Base-by-base conservation (phyloP, 1,140 invertebrate genomes). In the Cydia fagiglandana region DNA sequence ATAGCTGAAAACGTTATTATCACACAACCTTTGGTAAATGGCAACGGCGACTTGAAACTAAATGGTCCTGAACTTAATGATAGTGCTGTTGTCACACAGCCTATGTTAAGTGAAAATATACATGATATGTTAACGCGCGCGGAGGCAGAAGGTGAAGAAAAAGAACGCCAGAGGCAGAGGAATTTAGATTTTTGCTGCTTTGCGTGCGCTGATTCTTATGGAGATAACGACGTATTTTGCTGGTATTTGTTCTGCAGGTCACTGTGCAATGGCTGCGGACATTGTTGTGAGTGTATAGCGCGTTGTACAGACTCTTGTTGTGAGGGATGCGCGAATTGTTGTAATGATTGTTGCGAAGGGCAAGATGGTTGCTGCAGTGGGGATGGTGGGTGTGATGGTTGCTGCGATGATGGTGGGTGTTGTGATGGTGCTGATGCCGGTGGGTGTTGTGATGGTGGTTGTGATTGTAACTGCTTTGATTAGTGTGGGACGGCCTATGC, bases 221-320 rank as follows among this genome's bases (percentile, higher is more conserved):
- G 10, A 45, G 64, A 64, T 53, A 30, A 53, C 5, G 74, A 75
- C 20, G 12, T 5, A 13, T 64, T 28, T 13, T 75, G 61, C 20
- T 75, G 74, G 56, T 75, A 75, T n/a, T 38, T 75, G 13, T 20
- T 75, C 12, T 64, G 56, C 20, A 17, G 64, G 30, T 12, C 50
- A 3, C 47, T 64, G 15, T 74, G 73, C 34, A 38, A 66, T 17
- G 17, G 53, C 12, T 41, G 30, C 24, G 56, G 74, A 12, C 20
- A 38, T n/a, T 66, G 20, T 13, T 38, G 74, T 17, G 34, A 24
- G 28, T 20, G 53, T 66, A 24, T 38, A 45, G 74, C 53, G 1
- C 15, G 30, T 24, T 79, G 80, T 15, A 77, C 75, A 1, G 78
- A 81, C 17, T 50, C 13, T n/a, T 81, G 77, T 50, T 79, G 74